Conservation (phyloP, 2,888 invertebrate species). For the Aphidius colemani region DNA sequence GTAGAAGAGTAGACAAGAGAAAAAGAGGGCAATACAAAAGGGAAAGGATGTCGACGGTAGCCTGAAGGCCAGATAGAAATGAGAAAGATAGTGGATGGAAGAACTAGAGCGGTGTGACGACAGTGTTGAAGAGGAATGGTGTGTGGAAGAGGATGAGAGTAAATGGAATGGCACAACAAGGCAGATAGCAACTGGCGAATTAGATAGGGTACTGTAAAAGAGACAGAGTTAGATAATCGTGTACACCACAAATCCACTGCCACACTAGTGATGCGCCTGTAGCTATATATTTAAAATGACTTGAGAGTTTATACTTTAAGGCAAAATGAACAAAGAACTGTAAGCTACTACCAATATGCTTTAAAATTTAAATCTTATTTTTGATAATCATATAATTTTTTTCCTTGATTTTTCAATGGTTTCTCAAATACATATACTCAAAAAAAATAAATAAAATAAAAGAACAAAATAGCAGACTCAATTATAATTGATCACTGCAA, state of each 20-base stretch:
- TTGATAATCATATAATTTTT: too few species aligned
- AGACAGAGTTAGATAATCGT: conserved; percentile 42
- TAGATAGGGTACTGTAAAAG: conserved; percentile 20
- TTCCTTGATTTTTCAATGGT: too few species aligned
- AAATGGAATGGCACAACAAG: conserved; percentile 26
- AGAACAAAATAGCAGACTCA: too few species aligned
- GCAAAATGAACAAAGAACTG: too few species aligned
- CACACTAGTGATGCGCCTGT: too few species aligned
- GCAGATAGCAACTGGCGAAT: conserved; percentile 32
- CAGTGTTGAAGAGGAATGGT: conserved; percentile 26
- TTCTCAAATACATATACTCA: too few species aligned
- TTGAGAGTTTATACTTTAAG: too few species aligned
- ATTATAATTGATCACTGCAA: too few species aligned
- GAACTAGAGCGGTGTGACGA: conserved; percentile 25
- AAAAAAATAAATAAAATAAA: too few species aligned
- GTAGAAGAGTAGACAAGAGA: conserved; percentile 10
- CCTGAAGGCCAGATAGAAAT: not conserved
- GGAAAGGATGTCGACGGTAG: conserved; percentile 20
- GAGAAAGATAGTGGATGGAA: conserved; percentile 13
- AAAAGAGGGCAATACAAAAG: conserved; percentile 25
- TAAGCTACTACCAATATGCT: too few species aligned
- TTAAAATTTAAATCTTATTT: too few species aligned
- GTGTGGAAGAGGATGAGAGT: conserved; percentile 27
- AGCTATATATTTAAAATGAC: too few species aligned
- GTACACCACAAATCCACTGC: conserved; percentile 47